These are phyloP conservation scores for Drosophila setosimentum DNA, from an alignment of 2,888 invertebrate genomes.

Conservation along the genomic window DNA sequence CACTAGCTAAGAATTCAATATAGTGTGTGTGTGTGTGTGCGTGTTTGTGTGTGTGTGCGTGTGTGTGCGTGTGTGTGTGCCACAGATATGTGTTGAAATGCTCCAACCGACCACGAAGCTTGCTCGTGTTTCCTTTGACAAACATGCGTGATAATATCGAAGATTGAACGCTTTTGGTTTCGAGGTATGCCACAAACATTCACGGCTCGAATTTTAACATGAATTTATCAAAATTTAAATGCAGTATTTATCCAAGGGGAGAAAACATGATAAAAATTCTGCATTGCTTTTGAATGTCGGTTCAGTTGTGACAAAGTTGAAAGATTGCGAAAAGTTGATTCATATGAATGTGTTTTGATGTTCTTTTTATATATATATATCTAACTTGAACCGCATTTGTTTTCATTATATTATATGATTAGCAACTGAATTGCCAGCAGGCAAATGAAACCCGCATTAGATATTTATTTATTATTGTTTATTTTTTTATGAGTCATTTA, in stretches of 20 bases:
- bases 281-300: no score
- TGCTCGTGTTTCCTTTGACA: neutral
- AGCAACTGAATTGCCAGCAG: neutral
- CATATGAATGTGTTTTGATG: neutral
- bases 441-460: neutral
- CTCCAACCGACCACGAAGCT: neutral
- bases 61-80: neutral
- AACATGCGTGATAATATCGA: conserved; percentile 1
- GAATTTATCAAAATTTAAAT: neutral
- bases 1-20: neutral
- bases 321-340: neutral
- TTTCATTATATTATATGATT: neutral
- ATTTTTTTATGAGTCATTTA: neutral
- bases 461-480: neutral
- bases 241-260: neutral
- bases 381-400: neutral
- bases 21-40: accelerated
- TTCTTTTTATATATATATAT: no score
- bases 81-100: neutral
- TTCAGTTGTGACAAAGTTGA: neutral
- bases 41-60: neutral
- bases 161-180: neutral
- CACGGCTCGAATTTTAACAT: neutral
- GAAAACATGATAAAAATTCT: neutral
- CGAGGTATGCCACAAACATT: neutral